Conservation (phyloP, 2,797 vertebrate genomes). For the Todus mexicanus region DNA sequence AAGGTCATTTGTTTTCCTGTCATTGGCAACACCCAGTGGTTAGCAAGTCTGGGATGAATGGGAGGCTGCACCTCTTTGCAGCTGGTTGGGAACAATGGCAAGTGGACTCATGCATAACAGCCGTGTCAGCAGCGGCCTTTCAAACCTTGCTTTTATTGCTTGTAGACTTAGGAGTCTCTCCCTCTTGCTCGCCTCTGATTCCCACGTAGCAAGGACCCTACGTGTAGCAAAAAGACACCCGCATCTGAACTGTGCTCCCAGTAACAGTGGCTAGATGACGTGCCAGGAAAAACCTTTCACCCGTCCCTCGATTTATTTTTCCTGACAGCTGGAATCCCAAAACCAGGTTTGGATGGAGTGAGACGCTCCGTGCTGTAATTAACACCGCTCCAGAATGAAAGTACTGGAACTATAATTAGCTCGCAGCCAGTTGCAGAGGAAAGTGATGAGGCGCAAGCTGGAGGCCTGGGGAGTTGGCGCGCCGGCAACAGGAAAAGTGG, state of each 20-base stretch:
- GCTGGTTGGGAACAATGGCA: conserved; percentile 2
- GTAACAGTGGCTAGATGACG: background rate
- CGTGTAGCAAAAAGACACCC: background rate
- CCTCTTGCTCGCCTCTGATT: background rate
- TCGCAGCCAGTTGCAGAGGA: background rate
- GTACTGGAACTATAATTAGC: background rate
- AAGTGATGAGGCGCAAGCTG: background rate
- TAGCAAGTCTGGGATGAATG: background rate
- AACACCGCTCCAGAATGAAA: background rate
- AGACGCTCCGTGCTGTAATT: background rate
- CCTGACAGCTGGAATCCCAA: background rate
- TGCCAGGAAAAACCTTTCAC: background rate
- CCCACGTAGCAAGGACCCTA: background rate
- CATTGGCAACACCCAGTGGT: background rate
- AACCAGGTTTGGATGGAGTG: background rate
- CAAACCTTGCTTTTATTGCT: background rate
- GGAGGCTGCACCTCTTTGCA: conserved; percentile 2
- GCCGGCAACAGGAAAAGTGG: background rate
- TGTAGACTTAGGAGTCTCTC: background rate
- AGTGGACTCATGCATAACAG: background rate
- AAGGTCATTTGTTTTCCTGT: background rate
- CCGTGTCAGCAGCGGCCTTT: background rate
- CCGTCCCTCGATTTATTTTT: background rate
- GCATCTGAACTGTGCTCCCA: background rate
- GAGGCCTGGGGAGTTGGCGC: background rate